Base-by-base conservation (phyloP, 2,797 vertebrate species). In the Staurois parvus region DNA sequence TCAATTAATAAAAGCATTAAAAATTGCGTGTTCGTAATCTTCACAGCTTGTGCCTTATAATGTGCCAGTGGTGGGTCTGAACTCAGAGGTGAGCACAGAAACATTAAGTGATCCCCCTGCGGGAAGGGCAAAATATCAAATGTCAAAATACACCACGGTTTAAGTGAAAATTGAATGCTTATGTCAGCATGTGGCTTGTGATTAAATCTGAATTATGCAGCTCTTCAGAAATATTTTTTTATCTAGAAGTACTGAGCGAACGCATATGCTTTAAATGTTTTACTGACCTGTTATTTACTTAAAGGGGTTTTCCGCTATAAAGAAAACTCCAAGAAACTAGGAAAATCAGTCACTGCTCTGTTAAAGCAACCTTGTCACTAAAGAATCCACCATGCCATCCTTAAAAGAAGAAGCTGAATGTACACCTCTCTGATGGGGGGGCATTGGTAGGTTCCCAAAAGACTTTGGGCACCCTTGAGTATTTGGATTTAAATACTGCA, bases 41-140 rank as follows among this genome's bases (percentile, higher is more conserved):
- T 84, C 76, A 84, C 83, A 79, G 76, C 68, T 84, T 79, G 83
- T 26, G 40, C 26, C 34, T 67, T 72, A 77, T 84, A 84, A 79
- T 79, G 75, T 84, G 69, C 68, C 28, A 72, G 75, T 52, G 83
- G 83, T 84, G 17, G 75, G 83, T 79, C 83, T 79, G 83, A 68
- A 76, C 76, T 59, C 68, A 72, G 52, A 72, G 68, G 68, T 64
- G 68, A 73, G 69, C 42, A 72, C 29, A 79, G 56, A 84, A 66
- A 62, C 83, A 64, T 84, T 73, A 79, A 67, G 66, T 66, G 68
- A 64, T 79, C 68, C 40, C 83, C 76, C 64, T n/a, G 40, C 67
- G 40, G 83, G 48, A 45, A 84, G 40, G 67, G 78, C 68, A 78
- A 79, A 79, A 79, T 72, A 72, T 72, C 76, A 84, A 66, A 79